These are phyloP conservation scores for Acleris laterana DNA, from an alignment of 2,888 invertebrate genomes.

Conservation along the genomic window DNA sequence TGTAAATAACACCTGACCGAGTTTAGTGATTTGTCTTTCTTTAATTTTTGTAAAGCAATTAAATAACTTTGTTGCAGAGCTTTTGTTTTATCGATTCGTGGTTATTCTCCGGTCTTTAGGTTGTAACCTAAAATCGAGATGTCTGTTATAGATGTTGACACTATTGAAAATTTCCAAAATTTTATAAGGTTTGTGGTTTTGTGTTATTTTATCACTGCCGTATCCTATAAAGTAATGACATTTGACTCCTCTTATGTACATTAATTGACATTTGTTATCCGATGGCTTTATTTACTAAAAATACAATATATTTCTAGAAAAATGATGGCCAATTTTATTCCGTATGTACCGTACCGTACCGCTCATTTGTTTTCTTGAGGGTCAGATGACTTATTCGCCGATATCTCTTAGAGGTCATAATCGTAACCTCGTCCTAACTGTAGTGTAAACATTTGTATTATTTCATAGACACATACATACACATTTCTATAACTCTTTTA, in stretches of 20 bases:
- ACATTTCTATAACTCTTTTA: too few species aligned
- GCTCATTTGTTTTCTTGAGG: not conserved
- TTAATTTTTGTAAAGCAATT: conserved; percentile 3
- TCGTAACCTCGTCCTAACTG: not conserved
- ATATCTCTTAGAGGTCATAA: conserved; percentile 23
- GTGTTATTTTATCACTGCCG: not conserved
- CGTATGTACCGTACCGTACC: not conserved
- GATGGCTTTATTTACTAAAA: conserved; percentile 16
- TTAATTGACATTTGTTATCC: too few species aligned
- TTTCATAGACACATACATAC: too few species aligned
- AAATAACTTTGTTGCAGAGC: not conserved
- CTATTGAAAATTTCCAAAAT: conserved; percentile 78
- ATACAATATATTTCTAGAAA: not conserved
- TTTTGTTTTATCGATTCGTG: conserved; percentile 15
- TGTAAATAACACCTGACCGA: conserved; percentile 15
- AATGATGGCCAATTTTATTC: not conserved
- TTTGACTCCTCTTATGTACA: too few species aligned
- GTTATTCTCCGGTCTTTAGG: conserved; percentile 16
- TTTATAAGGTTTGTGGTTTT: conserved; percentile 63
- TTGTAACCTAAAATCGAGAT: conserved; percentile 65
- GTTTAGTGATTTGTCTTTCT: not conserved
- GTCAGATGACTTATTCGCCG: conserved; percentile 16
- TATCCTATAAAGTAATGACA: too few species aligned
- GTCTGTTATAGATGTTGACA: conserved; percentile 79
- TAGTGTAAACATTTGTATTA: conserved; percentile 22